These are phyloP conservation scores for Drosophila guanche DNA, from an alignment of 1,140 invertebrate genomes.

Conservation along the genomic window DNA sequence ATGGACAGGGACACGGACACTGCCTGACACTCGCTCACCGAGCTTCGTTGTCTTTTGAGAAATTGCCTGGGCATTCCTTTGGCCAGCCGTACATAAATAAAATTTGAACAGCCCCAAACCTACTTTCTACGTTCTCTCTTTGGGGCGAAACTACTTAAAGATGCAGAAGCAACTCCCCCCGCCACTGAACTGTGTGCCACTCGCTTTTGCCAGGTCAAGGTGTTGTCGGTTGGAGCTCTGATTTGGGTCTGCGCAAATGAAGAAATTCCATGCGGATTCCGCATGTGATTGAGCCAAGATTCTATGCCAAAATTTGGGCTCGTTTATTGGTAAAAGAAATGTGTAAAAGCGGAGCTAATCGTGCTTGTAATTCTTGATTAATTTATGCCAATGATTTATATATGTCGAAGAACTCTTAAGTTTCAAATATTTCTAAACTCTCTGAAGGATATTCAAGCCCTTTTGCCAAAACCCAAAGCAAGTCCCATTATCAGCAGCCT, in stretches of 20 bases:
- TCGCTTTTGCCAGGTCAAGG: neutral
- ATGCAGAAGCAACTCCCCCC: constrained; percentile 11
- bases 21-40: constrained; percentile 27
- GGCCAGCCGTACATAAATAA: constrained; percentile 78
- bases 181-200: neutral
- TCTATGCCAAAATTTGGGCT: neutral
- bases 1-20: neutral
- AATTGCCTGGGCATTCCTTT: constrained; percentile 70
- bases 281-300: constrained; percentile 19
- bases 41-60: constrained; percentile 50
- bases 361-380: too few relatives aligned
- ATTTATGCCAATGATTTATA: too few relatives aligned
- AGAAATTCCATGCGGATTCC: constrained; percentile 31
- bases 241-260: constrained; percentile 24
- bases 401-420: too few relatives aligned
- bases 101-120: constrained; percentile 43
- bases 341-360: neutral
- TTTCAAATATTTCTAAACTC: too few relatives aligned
- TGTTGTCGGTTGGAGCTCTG: constrained; percentile 10
- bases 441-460: too few relatives aligned
- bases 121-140: constrained; percentile 10
- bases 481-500: too few relatives aligned
- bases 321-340: neutral
- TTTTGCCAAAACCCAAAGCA: too few relatives aligned
- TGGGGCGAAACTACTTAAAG: neutral